A percentile compares a stretch with the other conserved stretches of the same genome.
Evolutionary conservation across 2,113 vertebrate genomes (phyloP).

Genomic region (Dasyprocta punctata): DNA sequence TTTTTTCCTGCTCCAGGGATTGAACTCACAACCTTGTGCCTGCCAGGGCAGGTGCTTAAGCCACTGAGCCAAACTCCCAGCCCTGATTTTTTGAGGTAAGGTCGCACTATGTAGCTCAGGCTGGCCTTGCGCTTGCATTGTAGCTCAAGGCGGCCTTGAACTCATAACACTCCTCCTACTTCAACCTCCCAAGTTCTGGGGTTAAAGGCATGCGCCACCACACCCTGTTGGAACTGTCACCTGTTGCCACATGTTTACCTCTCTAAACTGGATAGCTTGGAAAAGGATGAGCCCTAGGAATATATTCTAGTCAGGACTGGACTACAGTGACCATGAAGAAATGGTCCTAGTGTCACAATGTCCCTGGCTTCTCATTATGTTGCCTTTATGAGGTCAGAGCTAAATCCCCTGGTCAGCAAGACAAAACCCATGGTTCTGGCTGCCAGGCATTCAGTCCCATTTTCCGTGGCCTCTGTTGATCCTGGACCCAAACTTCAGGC

Average conservation of each 20-base stretch:
- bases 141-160: no score
- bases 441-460: conserved; percentile 78
- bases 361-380: neutral
- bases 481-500: conserved; percentile 80
- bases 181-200: no score
- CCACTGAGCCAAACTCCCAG: no score
- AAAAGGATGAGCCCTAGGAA: neutral
- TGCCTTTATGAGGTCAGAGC: conserved; percentile 57
- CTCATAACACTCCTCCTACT: no score
- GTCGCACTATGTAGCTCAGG: no score
- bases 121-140: no score
- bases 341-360: conserved; percentile 32
- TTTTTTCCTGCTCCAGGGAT: no score
- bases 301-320: neutral
- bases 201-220: no score
- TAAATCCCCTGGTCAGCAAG: conserved; percentile 77
- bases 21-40: no score
- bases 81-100: no score
- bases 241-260: neutral
- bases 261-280: neutral
- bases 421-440: conserved; percentile 68
- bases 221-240: neutral
- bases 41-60: no score
- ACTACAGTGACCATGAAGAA: conserved; percentile 25
- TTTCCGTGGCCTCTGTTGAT: conserved; percentile 89